Base-by-base conservation (phyloP, 2,888 invertebrate species). In the Catocala fraxini region DNA sequence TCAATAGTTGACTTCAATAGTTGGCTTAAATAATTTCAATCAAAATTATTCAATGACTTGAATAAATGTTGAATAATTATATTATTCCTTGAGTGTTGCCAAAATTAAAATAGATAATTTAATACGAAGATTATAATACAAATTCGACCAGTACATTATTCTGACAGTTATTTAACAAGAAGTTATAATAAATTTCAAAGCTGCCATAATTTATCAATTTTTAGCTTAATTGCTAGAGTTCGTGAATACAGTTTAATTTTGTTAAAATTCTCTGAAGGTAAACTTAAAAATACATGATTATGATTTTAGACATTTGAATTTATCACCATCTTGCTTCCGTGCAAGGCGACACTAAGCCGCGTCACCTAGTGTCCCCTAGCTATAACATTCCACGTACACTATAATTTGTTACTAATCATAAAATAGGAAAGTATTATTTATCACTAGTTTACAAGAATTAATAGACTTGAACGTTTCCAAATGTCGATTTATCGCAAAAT, bases 381-480 rank as follows among this genome's bases (percentile, higher is more conserved):
- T 39, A n/a, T 57, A 63, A 56, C 52, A 46, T 59, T 67, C 49
- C 61, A 61, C 39, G 52, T 61, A 63, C 46, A 45, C 46, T 35
- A 68, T 48, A 45, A 56, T 65, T 69, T 60, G 72, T 67, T 59
- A 63, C 66, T 75, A 75, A 77, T 75, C 55, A 65, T 70, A 74
- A 71, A 69, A 79, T 73, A 79, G 71, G 65, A 79, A 70, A 69
- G 53, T 71, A 68, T 67, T 64, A 39, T 57, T 49, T 70, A 78
- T 70, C 62, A 69, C 76, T 75, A 71, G 55, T 70, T 63, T 70
- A 70, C 59, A 79, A 68, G 56, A 75, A 77, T 77, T 9, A 69
- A 71, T 64, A 67, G 52, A 77, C 56, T 64, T 64, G 56, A 45
- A 68, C 59, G 63, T 63, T 63, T 61, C 56, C 52, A 73, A 45